Conservation (phyloP, 2,888 invertebrate species). For the Xanthorhoe designata region DNA sequence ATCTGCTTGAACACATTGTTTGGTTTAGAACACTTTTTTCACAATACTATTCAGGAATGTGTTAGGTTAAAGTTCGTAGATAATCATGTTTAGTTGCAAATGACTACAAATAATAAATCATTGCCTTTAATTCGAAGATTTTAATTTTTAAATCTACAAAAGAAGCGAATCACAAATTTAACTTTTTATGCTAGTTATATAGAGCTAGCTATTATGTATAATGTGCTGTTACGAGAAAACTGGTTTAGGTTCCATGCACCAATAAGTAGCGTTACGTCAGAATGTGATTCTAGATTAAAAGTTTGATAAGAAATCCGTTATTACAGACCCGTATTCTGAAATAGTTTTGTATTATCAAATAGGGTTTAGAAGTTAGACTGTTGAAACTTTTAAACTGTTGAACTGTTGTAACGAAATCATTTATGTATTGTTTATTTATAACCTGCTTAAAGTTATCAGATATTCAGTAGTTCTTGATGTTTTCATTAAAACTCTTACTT, state of each 20-base stretch:
- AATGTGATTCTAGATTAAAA: slow-evolving; percentile 14
- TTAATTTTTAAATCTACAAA: not conserved
- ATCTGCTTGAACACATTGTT: slow-evolving; percentile 6
- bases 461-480: too few species aligned
- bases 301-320: slow-evolving; percentile 8
- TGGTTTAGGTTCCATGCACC: slow-evolving; percentile 13
- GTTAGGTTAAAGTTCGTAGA: not conserved
- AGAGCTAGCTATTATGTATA: slow-evolving; percentile 13
- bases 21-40: slow-evolving; percentile 11
- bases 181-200: slow-evolving; percentile 11
- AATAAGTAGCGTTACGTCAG: slow-evolving; percentile 27
- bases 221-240: slow-evolving; percentile 14
- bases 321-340: not conserved
- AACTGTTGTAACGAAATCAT: too few species aligned
- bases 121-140: not conserved
- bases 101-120: slow-evolving; percentile 4
- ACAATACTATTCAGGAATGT: slow-evolving; percentile 1
- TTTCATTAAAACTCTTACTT: too few species aligned
- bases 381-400: too few species aligned
- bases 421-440: too few species aligned
- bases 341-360: not conserved
- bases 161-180: slow-evolving; percentile 5
- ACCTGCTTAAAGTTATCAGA: too few species aligned
- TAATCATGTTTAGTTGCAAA: slow-evolving; percentile 19
- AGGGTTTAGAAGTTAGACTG: too few species aligned